Conservation (phyloP, 2,888 invertebrate genomes). For the Drosophila monieri region DNA sequence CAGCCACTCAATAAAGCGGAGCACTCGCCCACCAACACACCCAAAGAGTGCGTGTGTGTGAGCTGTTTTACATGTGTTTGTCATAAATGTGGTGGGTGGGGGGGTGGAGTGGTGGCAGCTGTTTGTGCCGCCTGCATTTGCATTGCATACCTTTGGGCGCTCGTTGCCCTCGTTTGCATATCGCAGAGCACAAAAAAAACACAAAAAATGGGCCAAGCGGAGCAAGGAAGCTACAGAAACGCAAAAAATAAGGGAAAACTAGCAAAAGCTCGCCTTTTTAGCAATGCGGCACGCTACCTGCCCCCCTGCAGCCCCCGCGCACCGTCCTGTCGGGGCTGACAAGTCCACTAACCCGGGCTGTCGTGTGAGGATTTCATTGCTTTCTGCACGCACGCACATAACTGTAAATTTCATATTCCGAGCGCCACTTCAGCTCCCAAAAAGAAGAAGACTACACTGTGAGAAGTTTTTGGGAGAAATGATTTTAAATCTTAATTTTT, state of each 20-base stretch:
- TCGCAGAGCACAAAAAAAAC: conserved; percentile 9
- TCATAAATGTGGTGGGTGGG: conserved; percentile 21
- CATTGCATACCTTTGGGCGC: conserved; percentile 74
- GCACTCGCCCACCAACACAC: conserved; percentile 7
- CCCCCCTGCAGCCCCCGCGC: not conserved
- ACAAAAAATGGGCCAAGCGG: conserved; percentile 4
- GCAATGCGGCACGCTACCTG: too few relatives aligned
- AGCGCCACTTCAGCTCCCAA: conserved; percentile 20
- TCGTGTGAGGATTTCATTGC: conserved; percentile 26
- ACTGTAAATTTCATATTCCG: conserved; percentile 64
- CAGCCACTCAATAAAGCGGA: conserved; percentile 37
- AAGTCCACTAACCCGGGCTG: conserved; percentile 10
- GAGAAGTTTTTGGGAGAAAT: not conserved
- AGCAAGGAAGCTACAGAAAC: not conserved
- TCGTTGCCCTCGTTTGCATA: conserved; percentile 66
- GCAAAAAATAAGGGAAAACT: too few relatives aligned
- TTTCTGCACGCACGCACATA: conserved; percentile 45
- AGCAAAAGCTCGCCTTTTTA: too few relatives aligned
- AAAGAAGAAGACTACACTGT: not conserved
- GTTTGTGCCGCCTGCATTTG: conserved; percentile 47
- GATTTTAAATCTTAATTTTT: too few relatives aligned
- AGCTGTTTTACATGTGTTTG: conserved; percentile 71
- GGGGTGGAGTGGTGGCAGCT: not conserved
- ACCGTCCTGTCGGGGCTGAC: not conserved
- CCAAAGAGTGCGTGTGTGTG: conserved; percentile 12